These are phyloP conservation scores for Plebejus melissa DNA, from an alignment of 2,888 invertebrate species.

Conservation along the genomic window DNA sequence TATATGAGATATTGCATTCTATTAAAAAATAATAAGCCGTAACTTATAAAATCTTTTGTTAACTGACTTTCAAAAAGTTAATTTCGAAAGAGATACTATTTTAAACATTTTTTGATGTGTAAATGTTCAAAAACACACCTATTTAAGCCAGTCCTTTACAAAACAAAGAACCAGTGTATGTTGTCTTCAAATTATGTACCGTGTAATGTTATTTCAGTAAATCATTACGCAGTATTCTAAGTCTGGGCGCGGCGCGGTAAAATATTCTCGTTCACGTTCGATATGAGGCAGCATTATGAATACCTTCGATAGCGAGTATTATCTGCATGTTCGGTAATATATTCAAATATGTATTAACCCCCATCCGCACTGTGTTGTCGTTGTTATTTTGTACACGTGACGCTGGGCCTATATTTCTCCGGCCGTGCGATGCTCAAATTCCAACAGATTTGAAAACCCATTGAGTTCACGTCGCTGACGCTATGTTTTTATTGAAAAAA, in stretches of 20 bases:
- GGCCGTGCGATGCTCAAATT: slow-evolving; percentile 28
- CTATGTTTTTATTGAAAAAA: neutral
- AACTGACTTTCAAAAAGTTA: no score
- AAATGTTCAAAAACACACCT: neutral
- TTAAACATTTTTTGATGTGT: no score
- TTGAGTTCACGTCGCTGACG: neutral
- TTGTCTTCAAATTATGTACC: neutral
- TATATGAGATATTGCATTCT: no score
- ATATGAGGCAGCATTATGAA: slow-evolving; percentile 69
- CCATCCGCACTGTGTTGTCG: slow-evolving; percentile 70
- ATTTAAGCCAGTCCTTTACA: neutral
- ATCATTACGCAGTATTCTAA: slow-evolving; percentile 19
- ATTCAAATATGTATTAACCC: slow-evolving; percentile 78
- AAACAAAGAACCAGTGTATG: neutral
- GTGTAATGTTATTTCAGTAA: slow-evolving; percentile 7
- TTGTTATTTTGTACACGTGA: slow-evolving; percentile 77
- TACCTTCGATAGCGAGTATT: slow-evolving; percentile 69
- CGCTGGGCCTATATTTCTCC: slow-evolving; percentile 67
- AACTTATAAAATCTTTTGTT: no score
- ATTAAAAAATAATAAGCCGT: no score
- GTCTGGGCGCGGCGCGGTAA: slow-evolving; percentile 26
- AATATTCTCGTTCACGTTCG: slow-evolving; percentile 63
- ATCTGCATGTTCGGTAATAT: slow-evolving; percentile 75
- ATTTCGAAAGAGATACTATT: no score
- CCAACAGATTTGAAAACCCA: slow-evolving; percentile 22